A percentile compares a stretch with the other conserved stretches of the same genome.
Evolutionary conservation across 2,797 vertebrate genomes (phyloP).

Genomic region (Urosaurus nigricauda): DNA sequence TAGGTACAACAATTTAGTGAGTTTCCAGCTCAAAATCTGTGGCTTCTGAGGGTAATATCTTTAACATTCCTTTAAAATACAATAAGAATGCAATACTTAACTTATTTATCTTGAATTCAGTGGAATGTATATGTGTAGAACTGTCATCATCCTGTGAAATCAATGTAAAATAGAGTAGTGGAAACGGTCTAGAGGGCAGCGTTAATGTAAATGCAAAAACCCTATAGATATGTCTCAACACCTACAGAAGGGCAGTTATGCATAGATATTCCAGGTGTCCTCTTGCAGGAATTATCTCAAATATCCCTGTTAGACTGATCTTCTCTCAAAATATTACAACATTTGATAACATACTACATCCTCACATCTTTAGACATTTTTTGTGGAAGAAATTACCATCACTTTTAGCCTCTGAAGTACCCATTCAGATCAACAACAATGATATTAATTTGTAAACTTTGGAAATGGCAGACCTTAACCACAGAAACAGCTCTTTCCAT

Average conservation of each 20-base stretch:
- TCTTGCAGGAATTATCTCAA: background rate
- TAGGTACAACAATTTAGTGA: background rate
- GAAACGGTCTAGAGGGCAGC: background rate
- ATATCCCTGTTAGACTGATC: no score
- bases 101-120: background rate
- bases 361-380: background rate
- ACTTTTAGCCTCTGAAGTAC: background rate
- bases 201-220: background rate
- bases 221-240: background rate
- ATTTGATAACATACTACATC: background rate
- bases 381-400: background rate
- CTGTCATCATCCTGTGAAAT: background rate
- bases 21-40: background rate
- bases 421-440: background rate
- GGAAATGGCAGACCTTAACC: background rate
- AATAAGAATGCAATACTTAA: background rate
- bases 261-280: background rate
- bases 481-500: background rate
- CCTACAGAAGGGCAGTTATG: background rate
- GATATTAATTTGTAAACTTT: background rate
- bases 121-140: background rate
- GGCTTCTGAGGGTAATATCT: background rate
- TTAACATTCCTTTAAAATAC: background rate
- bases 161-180: background rate
- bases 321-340: background rate